Percentiles rank a stretch among this genome's conserved stretches.
Conservation (phyloP, 2,888 invertebrate genomes). For the Stegana nigrithorax region DNA sequence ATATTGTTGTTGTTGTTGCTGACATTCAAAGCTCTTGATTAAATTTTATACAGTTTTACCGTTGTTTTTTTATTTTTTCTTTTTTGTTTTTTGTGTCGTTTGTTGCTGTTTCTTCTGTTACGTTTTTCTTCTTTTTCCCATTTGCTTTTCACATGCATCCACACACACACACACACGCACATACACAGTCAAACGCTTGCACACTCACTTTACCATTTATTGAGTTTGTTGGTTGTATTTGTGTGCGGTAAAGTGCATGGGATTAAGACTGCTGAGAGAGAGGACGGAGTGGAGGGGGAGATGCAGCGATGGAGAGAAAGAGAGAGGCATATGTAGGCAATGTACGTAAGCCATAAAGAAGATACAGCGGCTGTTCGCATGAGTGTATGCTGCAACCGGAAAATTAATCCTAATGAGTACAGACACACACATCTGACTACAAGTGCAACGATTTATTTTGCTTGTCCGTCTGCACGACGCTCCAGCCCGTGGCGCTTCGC, state of each 20-base stretch:
- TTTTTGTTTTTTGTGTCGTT: slow-evolving; percentile 31
- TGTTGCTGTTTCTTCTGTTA: neutral
- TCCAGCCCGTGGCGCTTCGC: too few species aligned
- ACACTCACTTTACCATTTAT: slow-evolving; percentile 43
- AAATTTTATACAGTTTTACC: slow-evolving; percentile 61
- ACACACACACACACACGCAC: slow-evolving; percentile 3
- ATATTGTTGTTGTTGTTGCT: slow-evolving; percentile 37
- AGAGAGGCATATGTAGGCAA: neutral
- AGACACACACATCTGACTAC: slow-evolving; percentile 25
- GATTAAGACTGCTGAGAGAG: slow-evolving; percentile 14
- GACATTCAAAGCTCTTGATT: slow-evolving; percentile 60
- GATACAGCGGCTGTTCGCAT: neutral
- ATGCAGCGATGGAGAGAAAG: neutral
- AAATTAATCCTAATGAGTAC: slow-evolving; percentile 61
- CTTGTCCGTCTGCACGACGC: neutral
- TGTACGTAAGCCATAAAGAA: slow-evolving; percentile 12
- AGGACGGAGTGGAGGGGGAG: neutral
- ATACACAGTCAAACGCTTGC: slow-evolving; percentile 22
- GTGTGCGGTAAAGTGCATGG: too few species aligned
- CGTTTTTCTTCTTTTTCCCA: too few species aligned
- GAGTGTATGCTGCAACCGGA: slow-evolving; percentile 47
- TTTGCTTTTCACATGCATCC: too few species aligned
- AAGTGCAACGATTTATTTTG: slow-evolving; percentile 50
- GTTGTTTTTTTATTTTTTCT: slow-evolving; percentile 48
- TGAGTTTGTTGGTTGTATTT: slow-evolving; percentile 44